Evolutionary conservation across 2,797 vertebrate species (phyloP), one percentile per base, ranked within the genome.

Genomic region (Meriones psammophilus): DNA sequence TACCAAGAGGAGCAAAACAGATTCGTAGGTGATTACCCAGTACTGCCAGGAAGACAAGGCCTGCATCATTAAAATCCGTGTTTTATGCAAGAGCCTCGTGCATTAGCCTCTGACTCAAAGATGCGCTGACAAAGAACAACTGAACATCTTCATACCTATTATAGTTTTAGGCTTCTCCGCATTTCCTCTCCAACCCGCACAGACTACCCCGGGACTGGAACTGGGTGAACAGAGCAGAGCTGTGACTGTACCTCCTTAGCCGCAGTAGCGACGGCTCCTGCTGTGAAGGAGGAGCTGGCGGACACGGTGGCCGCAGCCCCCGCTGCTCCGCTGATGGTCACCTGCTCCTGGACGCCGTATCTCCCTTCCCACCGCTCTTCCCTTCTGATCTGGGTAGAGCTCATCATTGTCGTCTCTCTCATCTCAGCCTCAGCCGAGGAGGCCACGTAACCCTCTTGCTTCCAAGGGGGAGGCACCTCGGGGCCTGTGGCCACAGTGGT

Each of bases 401-500:
- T 98, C 14, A 98, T 98, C 98, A 99, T 90, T 50, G 92, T 99
- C 20, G 98, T 98, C 97, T 99, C 98, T 80, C 95, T 98, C 98
- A 98, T 99, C 97, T 99, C 98, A 33, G 98, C 88, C 97, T 99
- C 99, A 1, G 98, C 74, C 0, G 97, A 97, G 81, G 97, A 92
- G 81, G 98, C 98, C 94, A 97, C 4, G 0, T 99, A 99, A 88
- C 98, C 99, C 64, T 98, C 99, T 96, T 99, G 99, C 96, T 99
- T 99, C 99, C 99, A 99, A 50, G 99, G 99, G 0, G 99, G 99
- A 94, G 99, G 98, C 36, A 99, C 99, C 85, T 99, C 99, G 0
- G 99, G 88, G 54, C 98, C 98, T 18, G 62, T 60, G 80, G 96
- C 81, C 94, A 96, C 0, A 69, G 96, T 94, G 46, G 99, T 97